Evolutionary conservation across 2,888 invertebrate species (phyloP), one percentile per base, ranked within the genome.

Genomic region (Tipula vernalis): DNA sequence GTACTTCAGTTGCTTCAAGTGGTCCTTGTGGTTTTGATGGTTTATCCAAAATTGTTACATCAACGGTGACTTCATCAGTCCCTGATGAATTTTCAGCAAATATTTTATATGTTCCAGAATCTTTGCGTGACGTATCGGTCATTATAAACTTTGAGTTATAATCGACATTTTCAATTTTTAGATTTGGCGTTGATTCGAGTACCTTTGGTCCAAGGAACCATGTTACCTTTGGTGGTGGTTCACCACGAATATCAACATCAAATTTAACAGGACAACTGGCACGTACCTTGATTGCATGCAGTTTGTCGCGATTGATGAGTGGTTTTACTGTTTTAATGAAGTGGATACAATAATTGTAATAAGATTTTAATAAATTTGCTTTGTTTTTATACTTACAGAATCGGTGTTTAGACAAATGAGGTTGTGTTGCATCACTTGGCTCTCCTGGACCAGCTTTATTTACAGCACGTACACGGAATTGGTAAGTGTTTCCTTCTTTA

Each of bases 401-500:
- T 90, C 96, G 94, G 36, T 97, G 96, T 92, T 98, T 98, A 39
- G 97, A 96, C 85, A 96, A 92, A 89, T 98, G 97, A 87, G 96
- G 96, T 88, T 96, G 95, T 0, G 98, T 97, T 3, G 97, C 93
- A 88, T 98, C 98, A 87, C 97, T 96, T 0, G 98, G 97, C 89
- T 98, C 98, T 47, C 97, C 96, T 0, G 96, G 95, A 1, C 99
- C 98, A 6, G 98, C 98, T 91, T 98, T 98, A 92, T 99, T 99
- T 18, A 98, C 95, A 47, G 98, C 98, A 5, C 96, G 94, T 0
- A 99, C 96, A n/a, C 98, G 94, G 94, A 99, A 99, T 92, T 98
- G 98, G 92, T 98, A 98, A 13, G 96, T 95, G 90, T 97, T 96
- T 88, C 98, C 98, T 92, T 98, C 97, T 90, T 95, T 96, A 85